Evolutionary conservation across 2,888 invertebrate genomes (phyloP).

Genomic region (Fragum sueziense): DNA sequence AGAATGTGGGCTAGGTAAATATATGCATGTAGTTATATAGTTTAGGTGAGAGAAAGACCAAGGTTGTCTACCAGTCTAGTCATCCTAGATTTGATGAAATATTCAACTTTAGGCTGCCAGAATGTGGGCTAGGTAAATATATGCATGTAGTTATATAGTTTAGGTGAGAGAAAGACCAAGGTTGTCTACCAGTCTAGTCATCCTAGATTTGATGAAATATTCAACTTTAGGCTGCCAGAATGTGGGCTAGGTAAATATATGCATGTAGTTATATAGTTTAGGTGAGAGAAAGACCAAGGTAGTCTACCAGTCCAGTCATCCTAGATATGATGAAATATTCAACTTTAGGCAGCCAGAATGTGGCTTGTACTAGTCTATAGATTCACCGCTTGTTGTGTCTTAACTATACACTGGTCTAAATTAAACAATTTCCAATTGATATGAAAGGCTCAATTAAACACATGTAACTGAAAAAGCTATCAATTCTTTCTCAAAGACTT

Average conservation of each 20-base stretch:
- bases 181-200: constrained; percentile 67
- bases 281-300: constrained; percentile 69
- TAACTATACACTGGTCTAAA: no score
- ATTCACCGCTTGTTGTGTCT: no score
- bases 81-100: constrained; percentile 78
- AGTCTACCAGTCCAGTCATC: constrained; percentile 68
- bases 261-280: no score
- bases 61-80: constrained; percentile 67
- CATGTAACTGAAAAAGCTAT: no score
- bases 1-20: constrained; percentile 63
- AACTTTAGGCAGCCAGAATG: constrained; percentile 70
- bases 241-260: no score
- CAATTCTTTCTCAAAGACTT: no score
- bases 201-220: constrained; percentile 78
- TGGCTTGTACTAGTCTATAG: no score
- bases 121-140: constrained; percentile 62
- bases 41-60: constrained; percentile 67
- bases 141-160: no score
- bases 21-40: no score
- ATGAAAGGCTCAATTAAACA: no score
- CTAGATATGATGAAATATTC: constrained; percentile 78
- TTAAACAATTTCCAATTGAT: no score
- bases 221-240: constrained; percentile 73
- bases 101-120: constrained; percentile 74
- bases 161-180: constrained; percentile 68